Evolutionary conservation across 2,888 invertebrate genomes (phyloP).

Genomic region (Microchrysa polita): DNA sequence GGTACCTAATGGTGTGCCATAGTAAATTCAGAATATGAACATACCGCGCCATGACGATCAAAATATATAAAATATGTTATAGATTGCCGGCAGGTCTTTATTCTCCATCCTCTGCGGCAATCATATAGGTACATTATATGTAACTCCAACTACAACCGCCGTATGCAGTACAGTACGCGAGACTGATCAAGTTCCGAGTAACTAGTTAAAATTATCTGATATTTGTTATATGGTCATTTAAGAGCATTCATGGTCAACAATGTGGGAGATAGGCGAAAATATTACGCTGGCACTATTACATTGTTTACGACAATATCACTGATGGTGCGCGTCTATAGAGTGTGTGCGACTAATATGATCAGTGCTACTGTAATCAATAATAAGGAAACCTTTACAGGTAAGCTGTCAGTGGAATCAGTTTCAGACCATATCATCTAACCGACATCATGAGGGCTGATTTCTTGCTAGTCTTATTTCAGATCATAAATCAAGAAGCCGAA

Average conservation of each 20-base stretch:
- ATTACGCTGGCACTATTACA: slow-evolving; percentile 17
- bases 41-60: slow-evolving; percentile 14
- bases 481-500: too few relatives aligned
- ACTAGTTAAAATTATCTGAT: slow-evolving; percentile 51
- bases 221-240: slow-evolving; percentile 51
- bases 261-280: slow-evolving; percentile 21
- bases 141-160: too few relatives aligned
- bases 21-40: slow-evolving; percentile 41
- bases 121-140: not conserved
- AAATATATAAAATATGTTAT: slow-evolving; percentile 46
- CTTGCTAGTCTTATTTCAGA: too few relatives aligned
- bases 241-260: slow-evolving; percentile 46
- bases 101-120: slow-evolving; percentile 36
- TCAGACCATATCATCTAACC: too few relatives aligned
- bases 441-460: too few relatives aligned
- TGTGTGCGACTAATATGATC: slow-evolving; percentile 8
- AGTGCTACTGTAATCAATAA: slow-evolving; percentile 12
- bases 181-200: slow-evolving; percentile 32
- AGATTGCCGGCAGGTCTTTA: slow-evolving; percentile 6
- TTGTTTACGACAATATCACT: slow-evolving; percentile 23
- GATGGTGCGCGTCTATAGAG: slow-evolving; percentile 36
- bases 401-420: not conserved
- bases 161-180: not conserved
- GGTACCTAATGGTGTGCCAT: slow-evolving; percentile 24
- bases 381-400: too few relatives aligned